Base-by-base conservation (phyloP, 2,888 invertebrate species). In the Rhorus exstirpatorius region DNA sequence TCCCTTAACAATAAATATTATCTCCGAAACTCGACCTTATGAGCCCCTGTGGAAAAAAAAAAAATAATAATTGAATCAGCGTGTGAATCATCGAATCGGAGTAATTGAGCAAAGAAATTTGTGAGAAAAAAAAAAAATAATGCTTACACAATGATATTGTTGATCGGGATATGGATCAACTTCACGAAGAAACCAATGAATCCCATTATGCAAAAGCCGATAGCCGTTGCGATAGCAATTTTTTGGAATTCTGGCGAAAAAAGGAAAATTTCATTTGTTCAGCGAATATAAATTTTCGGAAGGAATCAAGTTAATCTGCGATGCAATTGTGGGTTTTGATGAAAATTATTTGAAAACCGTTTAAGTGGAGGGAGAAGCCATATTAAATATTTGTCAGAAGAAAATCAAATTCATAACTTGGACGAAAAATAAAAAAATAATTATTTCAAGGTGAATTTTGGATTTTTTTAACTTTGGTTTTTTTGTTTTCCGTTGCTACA, bases 141-240 rank as follows among this genome's bases (percentile, higher is more conserved):
- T 31, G 97, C 97, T 93, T 97, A 97, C 92, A 98, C 98, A 93
- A 98, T 98, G 92, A 98, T 98, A 93, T 98, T 98, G 94, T 98
- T 98, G 94, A 99, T 99, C 86, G 99, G 99, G 93, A 99, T 99
- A 94, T 99, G 99, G 94, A 99, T 99, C 88, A 99, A 95, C 94
- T 99, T 99, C 44, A 99, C 99, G 90, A 99, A 99, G 95, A 99
- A 99, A 89, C 99, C 99, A 93, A 99, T 99, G 94, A 99, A 99
- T 77, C 99, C 99, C 99, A 99, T 99, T 93, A 99, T 99, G 93
- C 98, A 99, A 95, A 99, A 99, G 78, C 99, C 99, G 91, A 99
- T 99, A 3, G 99, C 99, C 81, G 99, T 99, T 76, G 99, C 99
- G 88, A 99, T 97, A 26, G 99, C 99, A 91, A 99, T 99, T 94